Base-by-base conservation (phyloP, 2,113 vertebrate genomes). In the Ifrita kowaldi region DNA sequence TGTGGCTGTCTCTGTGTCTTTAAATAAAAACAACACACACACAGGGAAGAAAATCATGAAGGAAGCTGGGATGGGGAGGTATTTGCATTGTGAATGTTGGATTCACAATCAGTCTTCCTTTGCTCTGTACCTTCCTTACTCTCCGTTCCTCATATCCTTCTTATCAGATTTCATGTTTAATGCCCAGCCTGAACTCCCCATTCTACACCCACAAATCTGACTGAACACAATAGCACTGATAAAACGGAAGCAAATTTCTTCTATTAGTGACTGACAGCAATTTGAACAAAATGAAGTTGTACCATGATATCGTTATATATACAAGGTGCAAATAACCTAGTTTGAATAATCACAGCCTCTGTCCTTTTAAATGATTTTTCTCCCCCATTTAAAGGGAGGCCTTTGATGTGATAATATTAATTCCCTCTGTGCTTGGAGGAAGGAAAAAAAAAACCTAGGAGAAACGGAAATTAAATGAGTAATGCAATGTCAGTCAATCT, bases 351-450 rank as follows among this genome's bases (percentile, higher is more conserved):
- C 99, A 98, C 98, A 98, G 98, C 97, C 98, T 98, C 98, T 98
- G 99, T 99, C 99, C 99, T 98, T 99, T 99, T 99, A 99, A 99
- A 99, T 99, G 98, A 99, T 98, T 99, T 98, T 98, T 98, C 96
- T 98, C 97, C 97, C 97, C 98, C 98, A 98, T 99, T 99, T 98
- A 99, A 97, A 98, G 98, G 98, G 97, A 98, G 98, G 98, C 97
- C 98, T 99, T 99, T 99, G 98, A 99, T 99, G 98, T 99, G 99
- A 99, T 99, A 98, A 99, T 99, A 98, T 98, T 99, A 99, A 99
- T 99, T 99, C 99, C 98, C 98, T 97, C 97, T 97, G 97, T 98
- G 98, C 97, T 98, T 97, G 98, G 97, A 98, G 97, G 97, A 97
- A 97, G 95, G 35, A 60, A 92, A 93, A 88, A 96, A 96, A 97